Percentiles rank a stretch among this genome's conserved stretches.
These are phyloP conservation scores for Andricus curvator DNA, from an alignment of 2,888 invertebrate genomes.

Conservation along the genomic window DNA sequence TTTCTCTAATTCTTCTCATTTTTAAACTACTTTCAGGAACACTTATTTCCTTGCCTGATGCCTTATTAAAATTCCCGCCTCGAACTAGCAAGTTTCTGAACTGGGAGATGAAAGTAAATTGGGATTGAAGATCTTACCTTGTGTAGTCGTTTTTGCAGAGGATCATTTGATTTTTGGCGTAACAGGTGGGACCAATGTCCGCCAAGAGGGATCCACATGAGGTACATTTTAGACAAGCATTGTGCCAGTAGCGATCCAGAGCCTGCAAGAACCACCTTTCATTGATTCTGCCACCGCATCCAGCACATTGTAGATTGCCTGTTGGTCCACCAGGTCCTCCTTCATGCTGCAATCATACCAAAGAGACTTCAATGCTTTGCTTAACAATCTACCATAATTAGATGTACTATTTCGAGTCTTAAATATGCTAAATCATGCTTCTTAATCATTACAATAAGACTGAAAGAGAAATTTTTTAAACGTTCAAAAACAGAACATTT, in stretches of 20 bases:
- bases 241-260: conserved; percentile 97
- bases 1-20: not conserved
- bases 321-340: conserved; percentile 72
- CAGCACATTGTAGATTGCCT: conserved; percentile 89
- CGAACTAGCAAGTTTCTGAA: not conserved
- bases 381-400: conserved; percentile 10
- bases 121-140: conserved; percentile 84
- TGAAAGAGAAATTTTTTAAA: not conserved
- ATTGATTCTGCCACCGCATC: conserved; percentile 94
- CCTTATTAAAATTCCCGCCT: not conserved
- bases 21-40: not conserved
- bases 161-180: conserved; percentile 95
- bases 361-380: conserved; percentile 14
- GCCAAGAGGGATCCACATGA: conserved; percentile 93
- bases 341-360: conserved; percentile 72
- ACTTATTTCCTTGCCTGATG: not conserved
- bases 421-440: conserved; percentile 1
- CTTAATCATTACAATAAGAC: not conserved
- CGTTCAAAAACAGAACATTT: too few species aligned
- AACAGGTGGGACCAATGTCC: conserved; percentile 95
- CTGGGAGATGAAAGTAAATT: not conserved
- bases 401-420: not conserved
- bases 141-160: conserved; percentile 97
- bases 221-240: conserved; percentile 95
- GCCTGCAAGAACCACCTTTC: conserved; percentile 95